phyloP scores from a whole-genome alignment of 1,140 invertebrate species.

The Rhynchophorus ferrugineus region DNA sequence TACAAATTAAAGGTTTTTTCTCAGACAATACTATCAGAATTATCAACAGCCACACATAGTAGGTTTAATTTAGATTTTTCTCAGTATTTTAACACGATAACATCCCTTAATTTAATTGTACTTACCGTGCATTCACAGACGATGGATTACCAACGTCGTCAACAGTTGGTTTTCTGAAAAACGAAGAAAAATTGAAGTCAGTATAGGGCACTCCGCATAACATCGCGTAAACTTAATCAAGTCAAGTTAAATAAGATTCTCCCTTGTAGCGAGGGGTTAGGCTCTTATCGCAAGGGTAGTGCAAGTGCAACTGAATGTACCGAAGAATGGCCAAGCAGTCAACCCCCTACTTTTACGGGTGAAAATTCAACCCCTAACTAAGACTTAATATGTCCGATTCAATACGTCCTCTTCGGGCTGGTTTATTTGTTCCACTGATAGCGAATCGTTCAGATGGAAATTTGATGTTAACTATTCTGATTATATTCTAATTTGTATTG shows the following conservation, averaged over 20 bases:
- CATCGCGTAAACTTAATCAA: background rate
- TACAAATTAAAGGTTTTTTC: too few relatives aligned
- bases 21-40: too few relatives aligned
- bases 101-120: conserved; percentile 29
- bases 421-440: background rate
- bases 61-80: too few relatives aligned
- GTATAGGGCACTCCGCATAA: conserved; percentile 31
- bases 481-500: too few relatives aligned
- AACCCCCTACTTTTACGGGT: conserved; percentile 3
- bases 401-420: conserved; percentile 2
- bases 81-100: too few relatives aligned
- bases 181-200: conserved; percentile 53
- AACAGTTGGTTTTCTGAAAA: conserved; percentile 65
- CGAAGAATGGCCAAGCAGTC: conserved; percentile 9
- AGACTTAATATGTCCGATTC: conserved; percentile 16
- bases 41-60: too few relatives aligned
- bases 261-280: too few relatives aligned
- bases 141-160: conserved; percentile 61
- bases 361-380: conserved; percentile 13
- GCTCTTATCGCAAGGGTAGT: conserved; percentile 7
- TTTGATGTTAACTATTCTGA: too few relatives aligned
- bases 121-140: conserved; percentile 66
- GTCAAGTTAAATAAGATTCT: background rate
- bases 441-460: background rate
- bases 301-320: conserved; percentile 12